Base-by-base conservation (phyloP, 2,797 vertebrate species). In the Darevskia nairensis region DNA sequence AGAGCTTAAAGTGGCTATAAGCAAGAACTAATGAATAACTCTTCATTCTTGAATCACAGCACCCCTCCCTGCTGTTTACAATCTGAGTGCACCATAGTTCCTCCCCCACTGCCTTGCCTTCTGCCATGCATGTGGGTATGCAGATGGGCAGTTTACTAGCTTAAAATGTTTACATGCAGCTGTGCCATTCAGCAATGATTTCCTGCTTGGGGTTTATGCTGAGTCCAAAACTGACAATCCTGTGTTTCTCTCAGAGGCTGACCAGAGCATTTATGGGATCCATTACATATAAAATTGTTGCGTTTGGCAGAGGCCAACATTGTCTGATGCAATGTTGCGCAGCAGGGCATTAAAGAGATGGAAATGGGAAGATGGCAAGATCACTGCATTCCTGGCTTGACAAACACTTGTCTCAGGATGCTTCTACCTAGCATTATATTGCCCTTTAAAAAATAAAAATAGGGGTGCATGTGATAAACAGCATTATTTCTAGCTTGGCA, bases 141-240 rank as follows among this genome's bases (percentile, higher is more conserved):
- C 94, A 95, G 93, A 95, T 89, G 92, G 94, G 94, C 93, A 94
- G 91, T 95, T 96, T 95, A 95, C 95, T 93, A 88, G 89, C 91
- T 94, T 74, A 78, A 90, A 94, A 0, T 90, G 91, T 95, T 95
- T 94, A 94, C 93, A 92, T 94, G 92, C 94, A 95, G 95, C 94
- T 95, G 93, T 94, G 93, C 94, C 95, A 95, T 95, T 95, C 94
- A 94, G 92, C 94, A 94, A 88, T 86, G 85, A 95, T 95, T 95
- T 95, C 95, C 93, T 95, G 94, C 93, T 91, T 88, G 90, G 93
- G 91, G 95, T 95, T 95, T 95, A 95, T 90, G 89, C 94, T 95
- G 86, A 82, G 92, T 95, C 94, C 94, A 95, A 95, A 95, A 94
- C 91, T 93, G 92, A 95, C 94, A 96, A 92, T 90, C 89, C 91